Base-by-base conservation (phyloP, 1,140 invertebrate genomes). In the Drosophila nasuta region DNA sequence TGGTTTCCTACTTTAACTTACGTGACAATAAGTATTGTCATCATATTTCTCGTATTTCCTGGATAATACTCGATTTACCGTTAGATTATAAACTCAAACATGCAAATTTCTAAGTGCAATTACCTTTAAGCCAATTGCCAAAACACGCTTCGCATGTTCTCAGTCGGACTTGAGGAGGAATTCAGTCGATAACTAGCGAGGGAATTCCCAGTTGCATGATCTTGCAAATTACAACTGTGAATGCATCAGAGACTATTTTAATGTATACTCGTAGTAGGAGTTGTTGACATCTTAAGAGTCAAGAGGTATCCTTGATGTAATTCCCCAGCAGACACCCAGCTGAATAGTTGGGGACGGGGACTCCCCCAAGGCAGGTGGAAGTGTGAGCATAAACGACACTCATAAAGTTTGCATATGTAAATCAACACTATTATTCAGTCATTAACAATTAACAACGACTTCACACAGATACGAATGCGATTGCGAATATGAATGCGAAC, bases 91-190 rank as follows among this genome's bases (percentile, higher is more conserved):
- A 46, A 5, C 10, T 28, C 11, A 6, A 5, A 15, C 38, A 68
- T 48, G 33, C 45, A 15, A 75, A n/a, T 41, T 35, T 49, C 6
- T 13, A 64, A 54, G 25, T 54, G 38, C 56, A 5, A 33, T 54
- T 54, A 8, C 48, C 17, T 49, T 56, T 43, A 10, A 38, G 20
- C 15, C 33, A 25, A 48, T 45, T 54, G 13, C 17, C 3, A 25
- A 15, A 41, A 3, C 71, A 74, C 65, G 66, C 72, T 35, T 46
- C 62, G 66, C 51, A 48, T 63, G 66, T 41, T 33, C 35, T 68
- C n/a, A 28, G 38, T 15, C 45, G 6, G 3, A 11, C 28, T 57
- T 33, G 54, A 7, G 30, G 45, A 20, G 17, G 17, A 38, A 6
- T 28, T 15, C 33, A 25, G 33, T 41, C 13, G 20, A 13, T 20